These are phyloP conservation scores for Mallotus villosus DNA, from an alignment of 2,797 vertebrate genomes.

Conservation along the genomic window DNA sequence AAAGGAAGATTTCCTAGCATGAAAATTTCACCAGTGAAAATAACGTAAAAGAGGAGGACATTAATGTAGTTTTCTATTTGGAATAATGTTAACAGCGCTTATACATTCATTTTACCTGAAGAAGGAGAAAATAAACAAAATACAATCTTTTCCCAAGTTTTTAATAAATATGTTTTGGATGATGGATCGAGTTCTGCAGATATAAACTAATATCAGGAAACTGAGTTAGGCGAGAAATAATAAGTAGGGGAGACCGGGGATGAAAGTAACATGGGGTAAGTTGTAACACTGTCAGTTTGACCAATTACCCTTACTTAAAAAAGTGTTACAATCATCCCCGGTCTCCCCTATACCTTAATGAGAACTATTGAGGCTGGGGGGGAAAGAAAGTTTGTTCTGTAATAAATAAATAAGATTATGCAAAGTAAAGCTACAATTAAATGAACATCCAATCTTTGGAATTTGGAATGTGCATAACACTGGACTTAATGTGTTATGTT, in stretches of 20 bases:
- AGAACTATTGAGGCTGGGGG: constrained; percentile 3
- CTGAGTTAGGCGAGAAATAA: neutral
- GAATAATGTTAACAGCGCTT: constrained; percentile 22
- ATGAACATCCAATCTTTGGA: constrained; percentile 23
- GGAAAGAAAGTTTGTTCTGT: constrained; percentile 21
- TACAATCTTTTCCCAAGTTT: constrained; percentile 47
- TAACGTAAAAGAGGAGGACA: constrained; percentile 39
- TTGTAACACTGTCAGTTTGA: no score
- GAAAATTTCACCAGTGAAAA: constrained; percentile 78
- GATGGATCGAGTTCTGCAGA: constrained; percentile 28
- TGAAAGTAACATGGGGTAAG: no score
- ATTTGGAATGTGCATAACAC: constrained; percentile 23
- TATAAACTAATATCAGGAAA: constrained; percentile 10
- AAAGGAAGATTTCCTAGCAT: constrained; percentile 37
- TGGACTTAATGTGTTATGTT: constrained; percentile 22
- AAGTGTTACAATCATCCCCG: no score
- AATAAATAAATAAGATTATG: constrained; percentile 62
- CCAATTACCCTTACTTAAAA: no score
- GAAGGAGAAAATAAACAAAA: constrained; percentile 40
- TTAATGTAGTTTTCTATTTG: constrained; percentile 27
- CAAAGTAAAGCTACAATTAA: constrained; percentile 23
- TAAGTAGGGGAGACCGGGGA: no score
- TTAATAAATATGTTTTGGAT: constrained; percentile 72
- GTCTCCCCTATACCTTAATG: constrained; percentile 12
- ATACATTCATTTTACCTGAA: constrained; percentile 16